Evolutionary conservation across 1,140 invertebrate genomes (phyloP).

Genomic region (Oncopodura yosiiana): DNA sequence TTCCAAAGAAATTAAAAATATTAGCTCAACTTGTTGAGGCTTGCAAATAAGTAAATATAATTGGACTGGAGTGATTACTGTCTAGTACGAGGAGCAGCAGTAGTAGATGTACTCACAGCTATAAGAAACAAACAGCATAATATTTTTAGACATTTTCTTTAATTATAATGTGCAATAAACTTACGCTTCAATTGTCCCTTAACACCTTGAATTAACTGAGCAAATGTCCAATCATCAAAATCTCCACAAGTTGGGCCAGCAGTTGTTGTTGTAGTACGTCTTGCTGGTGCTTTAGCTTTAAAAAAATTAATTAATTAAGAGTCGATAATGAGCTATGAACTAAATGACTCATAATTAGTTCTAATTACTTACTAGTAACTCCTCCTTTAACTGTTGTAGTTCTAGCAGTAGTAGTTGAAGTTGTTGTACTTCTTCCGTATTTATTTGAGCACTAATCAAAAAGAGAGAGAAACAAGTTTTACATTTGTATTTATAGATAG

Average conservation of each 20-base stretch:
- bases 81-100: no score
- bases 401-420: background rate
- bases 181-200: slow-evolving; percentile 8
- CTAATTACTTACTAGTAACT: background rate
- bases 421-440: background rate
- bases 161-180: no score
- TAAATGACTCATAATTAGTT: background rate
- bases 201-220: background rate
- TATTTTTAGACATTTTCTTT: no score
- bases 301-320: background rate
- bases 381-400: background rate
- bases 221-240: slow-evolving; percentile 3
- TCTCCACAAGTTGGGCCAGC: slow-evolving; percentile 10
- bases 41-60: no score
- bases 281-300: background rate
- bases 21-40: no score
- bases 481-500: background rate
- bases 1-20: no score
- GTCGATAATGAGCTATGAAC: background rate
- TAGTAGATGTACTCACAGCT: no score
- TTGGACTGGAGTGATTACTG: no score
- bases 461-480: background rate
- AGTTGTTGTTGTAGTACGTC: background rate
- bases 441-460: background rate
- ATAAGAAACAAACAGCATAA: no score